Percentiles rank a stretch among this genome's conserved stretches.
These are phyloP conservation scores for Sinelater perroti DNA, from an alignment of 2,888 invertebrate species.

Conservation along the genomic window DNA sequence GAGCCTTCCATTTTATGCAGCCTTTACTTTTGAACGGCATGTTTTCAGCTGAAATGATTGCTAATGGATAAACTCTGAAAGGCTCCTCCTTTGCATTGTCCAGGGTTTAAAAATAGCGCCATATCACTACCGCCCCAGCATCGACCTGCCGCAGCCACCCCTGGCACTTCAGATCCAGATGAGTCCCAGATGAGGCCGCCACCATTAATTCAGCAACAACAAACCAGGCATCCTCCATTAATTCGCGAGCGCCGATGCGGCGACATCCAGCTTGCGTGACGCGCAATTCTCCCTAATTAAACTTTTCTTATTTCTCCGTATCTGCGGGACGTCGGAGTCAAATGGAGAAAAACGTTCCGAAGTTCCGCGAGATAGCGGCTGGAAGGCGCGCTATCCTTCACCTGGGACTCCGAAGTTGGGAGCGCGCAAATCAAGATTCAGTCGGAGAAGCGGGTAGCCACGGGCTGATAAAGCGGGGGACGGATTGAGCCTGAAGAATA, in stretches of 20 bases:
- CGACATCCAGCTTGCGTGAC: constrained; percentile 19
- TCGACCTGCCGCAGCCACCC: constrained; percentile 7
- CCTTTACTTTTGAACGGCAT: not conserved
- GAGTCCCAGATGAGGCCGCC: constrained; percentile 10
- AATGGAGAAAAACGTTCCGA: no score
- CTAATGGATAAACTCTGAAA: constrained; percentile 1
- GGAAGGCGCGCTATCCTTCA: constrained; percentile 6
- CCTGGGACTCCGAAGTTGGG: constrained; percentile 4
- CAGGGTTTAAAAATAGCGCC: constrained; percentile 2
- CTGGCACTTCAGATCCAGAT: constrained; percentile 19
- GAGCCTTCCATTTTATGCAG: constrained; percentile 9
- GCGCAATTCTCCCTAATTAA: constrained; percentile 22
- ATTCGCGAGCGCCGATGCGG: constrained; percentile 7
- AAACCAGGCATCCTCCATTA: constrained; percentile 10
- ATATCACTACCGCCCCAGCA: no score
- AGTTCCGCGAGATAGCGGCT: not conserved
- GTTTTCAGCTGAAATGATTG: constrained; percentile 7
- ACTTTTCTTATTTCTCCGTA: constrained; percentile 12
- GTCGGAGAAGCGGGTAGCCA: constrained; percentile 22
- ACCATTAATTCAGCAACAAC: constrained; percentile 23
- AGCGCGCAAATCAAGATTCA: constrained; percentile 24
- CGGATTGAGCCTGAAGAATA: constrained; percentile 18
- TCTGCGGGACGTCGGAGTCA: not conserved
- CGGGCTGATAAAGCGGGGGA: constrained; percentile 20
- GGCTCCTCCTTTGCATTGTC: not conserved